phyloP scores from a whole-genome alignment of 2,113 vertebrate genomes.

The Embiotoca jacksoni region DNA sequence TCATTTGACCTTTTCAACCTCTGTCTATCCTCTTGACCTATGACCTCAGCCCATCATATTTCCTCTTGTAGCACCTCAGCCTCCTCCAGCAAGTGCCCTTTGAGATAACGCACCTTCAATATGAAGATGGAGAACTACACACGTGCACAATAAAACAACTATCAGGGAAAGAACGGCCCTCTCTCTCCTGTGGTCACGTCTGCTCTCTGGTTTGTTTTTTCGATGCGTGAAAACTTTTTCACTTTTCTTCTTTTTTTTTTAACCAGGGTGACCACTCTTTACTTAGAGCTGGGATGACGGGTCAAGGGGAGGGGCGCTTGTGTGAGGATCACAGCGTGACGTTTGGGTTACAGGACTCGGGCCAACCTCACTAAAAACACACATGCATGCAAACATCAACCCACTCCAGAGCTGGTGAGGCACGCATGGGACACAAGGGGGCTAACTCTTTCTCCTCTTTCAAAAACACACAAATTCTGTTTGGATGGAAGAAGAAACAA shows the following conservation, averaged over 20 bases:
- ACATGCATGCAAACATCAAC: constrained; percentile 82
- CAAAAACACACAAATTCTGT: constrained; percentile 77
- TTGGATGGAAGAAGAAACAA: constrained; percentile 76
- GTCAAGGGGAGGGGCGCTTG: constrained; percentile 61
- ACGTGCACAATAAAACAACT: constrained; percentile 76
- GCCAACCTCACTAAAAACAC: constrained; percentile 77
- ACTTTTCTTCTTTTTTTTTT: constrained; percentile 38
- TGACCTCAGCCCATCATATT: constrained; percentile 46
- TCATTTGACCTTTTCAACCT: constrained; percentile 58
- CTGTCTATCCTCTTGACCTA: constrained; percentile 53
- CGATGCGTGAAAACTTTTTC: constrained; percentile 17
- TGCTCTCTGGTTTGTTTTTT: constrained; percentile 11
- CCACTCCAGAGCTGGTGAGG: constrained; percentile 70
- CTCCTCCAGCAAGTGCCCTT: constrained; percentile 76
- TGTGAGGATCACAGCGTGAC: constrained; percentile 72
- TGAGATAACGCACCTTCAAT: constrained; percentile 97
- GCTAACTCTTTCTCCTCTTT: constrained; percentile 57
- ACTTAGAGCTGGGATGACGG: constrained; percentile 37
- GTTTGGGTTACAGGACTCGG: constrained; percentile 77
- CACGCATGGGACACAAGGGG: constrained; percentile 64
- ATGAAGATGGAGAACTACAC: constrained; percentile 93
- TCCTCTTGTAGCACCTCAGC: constrained; percentile 53
- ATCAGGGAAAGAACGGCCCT: constrained; percentile 62
- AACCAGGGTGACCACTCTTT: constrained; percentile 18
- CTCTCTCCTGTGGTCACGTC: constrained; percentile 40